Conservation (phyloP, 2,797 vertebrate species). For the Mustela erminea region DNA sequence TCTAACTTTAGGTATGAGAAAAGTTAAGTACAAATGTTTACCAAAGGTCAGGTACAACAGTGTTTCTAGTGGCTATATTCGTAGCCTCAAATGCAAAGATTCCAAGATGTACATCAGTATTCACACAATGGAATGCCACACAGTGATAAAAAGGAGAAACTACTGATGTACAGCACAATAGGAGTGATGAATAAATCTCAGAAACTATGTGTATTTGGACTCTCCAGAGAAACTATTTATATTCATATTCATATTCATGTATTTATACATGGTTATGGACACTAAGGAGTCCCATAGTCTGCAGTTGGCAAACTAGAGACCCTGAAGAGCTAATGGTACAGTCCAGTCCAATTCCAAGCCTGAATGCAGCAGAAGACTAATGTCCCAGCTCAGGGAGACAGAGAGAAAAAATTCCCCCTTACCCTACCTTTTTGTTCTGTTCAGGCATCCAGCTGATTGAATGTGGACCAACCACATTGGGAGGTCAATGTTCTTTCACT, state of each 20-base stretch:
- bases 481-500: not conserved
- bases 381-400: not conserved
- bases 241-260: too few relatives aligned
- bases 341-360: not conserved
- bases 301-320: not conserved
- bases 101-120: not conserved
- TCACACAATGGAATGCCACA: not conserved
- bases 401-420: not conserved
- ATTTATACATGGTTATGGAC: too few relatives aligned
- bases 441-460: not conserved
- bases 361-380: not conserved
- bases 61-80: not conserved
- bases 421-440: not conserved
- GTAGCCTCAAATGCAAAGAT: not conserved
- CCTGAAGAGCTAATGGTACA: not conserved
- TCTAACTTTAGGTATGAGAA: not conserved
- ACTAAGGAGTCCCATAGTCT: not conserved
- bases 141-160: not conserved
- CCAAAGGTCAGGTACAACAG: not conserved
- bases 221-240: too few relatives aligned
- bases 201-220: too few relatives aligned
- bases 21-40: not conserved
- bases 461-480: not conserved
- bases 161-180: not conserved
- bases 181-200: not conserved